These are phyloP conservation scores for Furnarius figulus DNA, from an alignment of 2,113 vertebrate species.

Conservation along the genomic window DNA sequence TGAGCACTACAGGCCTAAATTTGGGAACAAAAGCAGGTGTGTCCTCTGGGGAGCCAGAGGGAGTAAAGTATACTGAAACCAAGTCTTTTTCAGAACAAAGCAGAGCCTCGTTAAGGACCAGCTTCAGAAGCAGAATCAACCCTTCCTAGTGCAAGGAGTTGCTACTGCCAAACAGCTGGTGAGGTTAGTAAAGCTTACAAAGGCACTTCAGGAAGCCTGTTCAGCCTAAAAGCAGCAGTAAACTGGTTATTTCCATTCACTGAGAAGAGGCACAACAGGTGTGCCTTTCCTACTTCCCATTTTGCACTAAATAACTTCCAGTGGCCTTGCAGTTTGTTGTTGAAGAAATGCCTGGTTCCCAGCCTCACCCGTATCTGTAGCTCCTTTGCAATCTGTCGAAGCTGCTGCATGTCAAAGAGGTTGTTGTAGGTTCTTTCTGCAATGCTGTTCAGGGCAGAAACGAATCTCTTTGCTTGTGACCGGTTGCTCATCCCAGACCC, in stretches of 20 bases:
- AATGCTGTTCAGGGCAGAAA: slow-evolving; percentile 85
- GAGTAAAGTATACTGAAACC: neutral
- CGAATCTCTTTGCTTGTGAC: slow-evolving; percentile 85
- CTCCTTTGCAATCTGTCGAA: slow-evolving; percentile 83
- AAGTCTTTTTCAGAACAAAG: neutral
- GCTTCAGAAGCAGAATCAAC: neutral
- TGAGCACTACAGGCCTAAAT: neutral
- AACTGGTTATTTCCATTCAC: neutral
- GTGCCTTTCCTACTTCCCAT: neutral
- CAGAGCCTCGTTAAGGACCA: neutral
- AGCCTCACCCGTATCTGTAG: slow-evolving; percentile 83
- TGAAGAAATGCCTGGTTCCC: neutral
- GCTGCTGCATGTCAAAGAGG: slow-evolving; percentile 87
- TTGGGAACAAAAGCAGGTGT: neutral
- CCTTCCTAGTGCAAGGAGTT: neutral
- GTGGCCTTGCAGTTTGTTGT: neutral
- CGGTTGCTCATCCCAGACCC: slow-evolving; percentile 97
- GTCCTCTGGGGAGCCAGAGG: neutral
- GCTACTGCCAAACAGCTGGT: neutral
- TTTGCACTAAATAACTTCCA: neutral
- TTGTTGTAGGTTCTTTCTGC: slow-evolving; percentile 88
- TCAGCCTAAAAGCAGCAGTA: neutral
- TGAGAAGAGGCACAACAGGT: no score
- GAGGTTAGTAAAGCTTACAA: neutral
- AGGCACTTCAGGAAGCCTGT: neutral